A percentile compares a stretch with the other conserved stretches of the same genome.
Conservation (phyloP, 2,797 vertebrate species). For the Ceryle rudis region DNA sequence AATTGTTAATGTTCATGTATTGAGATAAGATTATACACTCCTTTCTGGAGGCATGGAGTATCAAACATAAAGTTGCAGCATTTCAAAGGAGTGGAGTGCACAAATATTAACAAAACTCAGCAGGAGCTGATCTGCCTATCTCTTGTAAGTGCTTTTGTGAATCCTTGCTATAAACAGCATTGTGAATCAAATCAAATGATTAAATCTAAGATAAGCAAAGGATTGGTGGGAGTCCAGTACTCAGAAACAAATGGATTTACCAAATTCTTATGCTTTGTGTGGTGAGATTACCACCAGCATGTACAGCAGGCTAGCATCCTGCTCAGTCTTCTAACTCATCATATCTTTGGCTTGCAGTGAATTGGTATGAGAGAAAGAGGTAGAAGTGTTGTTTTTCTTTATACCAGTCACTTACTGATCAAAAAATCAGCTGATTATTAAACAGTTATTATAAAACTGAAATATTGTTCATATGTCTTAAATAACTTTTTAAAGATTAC, state of each 20-base stretch:
- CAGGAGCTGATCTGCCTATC: background rate
- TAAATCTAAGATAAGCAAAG: background rate
- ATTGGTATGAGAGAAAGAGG: background rate
- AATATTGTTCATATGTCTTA: background rate
- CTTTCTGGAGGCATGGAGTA: background rate
- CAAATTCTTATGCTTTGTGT: rapidly evolving
- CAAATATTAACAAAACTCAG: background rate
- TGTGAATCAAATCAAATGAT: background rate
- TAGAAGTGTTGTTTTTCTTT: background rate
- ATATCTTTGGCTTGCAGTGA: background rate
- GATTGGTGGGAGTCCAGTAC: background rate
- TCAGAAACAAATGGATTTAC: conserved; percentile 12
- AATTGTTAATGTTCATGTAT: background rate
- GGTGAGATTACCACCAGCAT: background rate
- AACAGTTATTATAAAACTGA: background rate
- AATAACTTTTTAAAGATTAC: background rate
- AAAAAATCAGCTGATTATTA: background rate
- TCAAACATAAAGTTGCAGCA: background rate
- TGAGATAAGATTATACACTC: background rate
- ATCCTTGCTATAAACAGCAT: background rate
- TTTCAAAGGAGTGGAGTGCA: background rate
- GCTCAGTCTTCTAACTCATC: background rate
- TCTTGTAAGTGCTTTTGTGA: background rate
- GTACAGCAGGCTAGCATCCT: background rate
- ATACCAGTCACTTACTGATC: background rate